Conservation (phyloP, 2,797 vertebrate species). For the Peromyscus melanophrys region DNA sequence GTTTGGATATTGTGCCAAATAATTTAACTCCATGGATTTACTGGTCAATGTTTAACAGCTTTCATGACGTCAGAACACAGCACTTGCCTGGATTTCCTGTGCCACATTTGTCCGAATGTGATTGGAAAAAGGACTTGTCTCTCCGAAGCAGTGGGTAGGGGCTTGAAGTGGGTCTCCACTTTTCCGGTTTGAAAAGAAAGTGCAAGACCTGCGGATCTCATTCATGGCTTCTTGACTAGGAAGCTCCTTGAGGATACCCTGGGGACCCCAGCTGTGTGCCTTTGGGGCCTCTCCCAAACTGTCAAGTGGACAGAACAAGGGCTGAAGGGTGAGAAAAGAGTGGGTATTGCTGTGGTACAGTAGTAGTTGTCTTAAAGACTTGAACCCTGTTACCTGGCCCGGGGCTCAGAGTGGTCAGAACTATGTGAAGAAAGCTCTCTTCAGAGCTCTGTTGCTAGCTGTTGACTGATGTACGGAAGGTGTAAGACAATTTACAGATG, state of each 20-base stretch:
- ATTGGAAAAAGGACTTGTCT: slow-evolving; percentile 29
- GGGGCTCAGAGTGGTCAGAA: not conserved
- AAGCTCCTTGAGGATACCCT: not conserved
- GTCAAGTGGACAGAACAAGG: no score
- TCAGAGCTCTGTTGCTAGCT: not conserved
- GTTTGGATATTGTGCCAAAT: slow-evolving; percentile 35
- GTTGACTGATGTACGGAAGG: not conserved
- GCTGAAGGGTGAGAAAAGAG: not conserved
- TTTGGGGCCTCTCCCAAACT: not conserved
- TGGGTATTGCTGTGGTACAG: not conserved
- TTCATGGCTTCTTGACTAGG: not conserved
- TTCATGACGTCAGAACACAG: not conserved
- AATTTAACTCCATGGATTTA: not conserved
- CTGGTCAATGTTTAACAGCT: not conserved
- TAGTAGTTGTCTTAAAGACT: not conserved
- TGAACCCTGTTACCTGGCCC: not conserved
- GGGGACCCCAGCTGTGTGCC: not conserved
- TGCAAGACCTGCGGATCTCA: not conserved
- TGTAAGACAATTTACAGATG: slow-evolving; percentile 1
- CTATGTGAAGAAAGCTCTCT: not conserved
- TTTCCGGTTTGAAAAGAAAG: not conserved
- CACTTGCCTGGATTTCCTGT: not conserved
- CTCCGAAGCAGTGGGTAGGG: not conserved
- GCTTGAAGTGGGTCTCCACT: not conserved
- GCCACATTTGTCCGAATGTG: not conserved